A percentile compares a stretch with the other conserved stretches of the same genome.
Evolutionary conservation across 2,113 vertebrate genomes (phyloP).

Genomic region (Anolis sagrei): DNA sequence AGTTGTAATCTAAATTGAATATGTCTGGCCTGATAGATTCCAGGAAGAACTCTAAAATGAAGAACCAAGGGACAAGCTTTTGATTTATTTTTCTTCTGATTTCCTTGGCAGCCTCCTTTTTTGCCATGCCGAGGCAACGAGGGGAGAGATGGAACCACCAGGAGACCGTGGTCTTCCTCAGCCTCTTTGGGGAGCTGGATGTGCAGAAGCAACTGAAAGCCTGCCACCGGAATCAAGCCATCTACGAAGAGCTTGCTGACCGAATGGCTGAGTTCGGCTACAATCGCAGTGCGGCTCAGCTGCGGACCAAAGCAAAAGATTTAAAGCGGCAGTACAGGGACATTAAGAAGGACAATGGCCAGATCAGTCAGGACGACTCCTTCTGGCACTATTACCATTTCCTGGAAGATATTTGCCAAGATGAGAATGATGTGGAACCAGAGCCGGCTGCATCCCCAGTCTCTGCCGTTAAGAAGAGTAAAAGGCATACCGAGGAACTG

Average conservation of each 20-base stretch:
- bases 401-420: neutral
- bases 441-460: neutral
- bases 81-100: neutral
- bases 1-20: neutral
- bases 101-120: neutral
- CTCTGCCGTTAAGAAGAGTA: neutral
- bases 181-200: neutral
- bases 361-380: neutral
- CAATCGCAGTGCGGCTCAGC: neutral
- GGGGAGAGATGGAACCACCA: neutral
- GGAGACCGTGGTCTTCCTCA: neutral
- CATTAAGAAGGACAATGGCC: neutral
- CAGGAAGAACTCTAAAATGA: neutral
- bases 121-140: neutral
- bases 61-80: neutral
- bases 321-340: conserved; percentile 7
- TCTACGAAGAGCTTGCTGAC: neutral
- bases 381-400: neutral
- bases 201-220: neutral
- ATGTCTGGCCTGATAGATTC: neutral
- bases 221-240: neutral
- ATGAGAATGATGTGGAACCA: too few relatives aligned
- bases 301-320: conserved; percentile 11
- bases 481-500: neutral
- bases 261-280: neutral